phyloP scores from a whole-genome alignment of 1,140 invertebrate genomes.

The Hyphantria cunea region DNA sequence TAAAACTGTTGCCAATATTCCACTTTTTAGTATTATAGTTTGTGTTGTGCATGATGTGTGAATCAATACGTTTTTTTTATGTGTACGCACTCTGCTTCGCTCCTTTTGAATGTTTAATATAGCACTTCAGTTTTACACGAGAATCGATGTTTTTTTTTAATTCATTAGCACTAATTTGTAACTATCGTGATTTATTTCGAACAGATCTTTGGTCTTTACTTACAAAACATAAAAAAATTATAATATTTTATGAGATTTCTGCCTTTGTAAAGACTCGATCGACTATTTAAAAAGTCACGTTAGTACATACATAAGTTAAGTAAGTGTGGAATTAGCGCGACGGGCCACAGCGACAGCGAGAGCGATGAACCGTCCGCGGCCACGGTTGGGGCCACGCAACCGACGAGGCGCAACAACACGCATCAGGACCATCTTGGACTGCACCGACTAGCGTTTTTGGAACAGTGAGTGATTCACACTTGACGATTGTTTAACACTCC shows the following conservation, averaged over 20 bases:
- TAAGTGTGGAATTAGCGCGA: conserved; percentile 9
- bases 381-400: conserved; percentile 48
- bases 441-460: conserved; percentile 65
- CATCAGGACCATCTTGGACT: conserved; percentile 64
- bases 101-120: conserved; percentile 26
- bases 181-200: conserved; percentile 22
- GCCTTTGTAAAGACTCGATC: too few species aligned
- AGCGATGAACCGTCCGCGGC: conserved; percentile 66
- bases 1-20: background rate
- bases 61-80: conserved; percentile 41
- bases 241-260: too few species aligned
- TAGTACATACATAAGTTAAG: conserved; percentile 33
- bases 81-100: conserved; percentile 49
- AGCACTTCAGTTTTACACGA: conserved; percentile 29
- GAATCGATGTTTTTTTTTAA: conserved; percentile 37
- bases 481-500: too few species aligned
- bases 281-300: conserved; percentile 25
- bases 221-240: too few species aligned
- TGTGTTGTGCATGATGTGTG: conserved; percentile 41
- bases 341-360: conserved; percentile 59
- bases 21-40: background rate
- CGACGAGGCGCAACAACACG: conserved; percentile 55
- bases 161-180: conserved; percentile 44
- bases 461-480: conserved; percentile 58
- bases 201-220: background rate